phyloP scores from a whole-genome alignment of 2,888 invertebrate species.

The Holacanthella duospinosa region DNA sequence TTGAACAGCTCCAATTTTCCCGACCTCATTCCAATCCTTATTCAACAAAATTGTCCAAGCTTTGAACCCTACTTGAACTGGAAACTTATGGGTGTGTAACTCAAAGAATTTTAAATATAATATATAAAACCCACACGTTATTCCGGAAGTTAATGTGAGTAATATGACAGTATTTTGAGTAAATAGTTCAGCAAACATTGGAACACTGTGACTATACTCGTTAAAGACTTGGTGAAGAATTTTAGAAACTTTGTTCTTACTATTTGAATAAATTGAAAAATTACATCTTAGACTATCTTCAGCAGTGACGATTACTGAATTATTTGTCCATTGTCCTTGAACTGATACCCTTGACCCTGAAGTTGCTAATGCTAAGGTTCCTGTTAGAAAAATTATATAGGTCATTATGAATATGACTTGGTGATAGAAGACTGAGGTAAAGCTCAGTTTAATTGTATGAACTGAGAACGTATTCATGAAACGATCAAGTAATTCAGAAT shows the following conservation, averaged over 20 bases:
- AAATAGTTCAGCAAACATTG: neutral
- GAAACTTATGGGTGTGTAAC: neutral
- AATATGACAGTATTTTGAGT: neutral
- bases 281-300: neutral
- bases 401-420: neutral
- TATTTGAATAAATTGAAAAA: neutral
- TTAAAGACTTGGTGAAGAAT: neutral
- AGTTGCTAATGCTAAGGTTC: no score
- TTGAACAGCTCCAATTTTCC: neutral
- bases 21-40: neutral
- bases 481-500: constrained; percentile 6
- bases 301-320: neutral
- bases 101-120: neutral
- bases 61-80: neutral
- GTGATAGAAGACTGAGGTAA: neutral
- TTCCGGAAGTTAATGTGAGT: neutral
- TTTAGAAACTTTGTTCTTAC: neutral
- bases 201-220: neutral
- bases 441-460: neutral
- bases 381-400: neutral
- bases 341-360: neutral
- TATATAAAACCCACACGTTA: neutral
- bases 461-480: constrained; percentile 4
- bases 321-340: neutral
- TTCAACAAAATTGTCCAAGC: constrained; percentile 2